Base-by-base conservation (phyloP, 2,888 invertebrate genomes). In the Melanophora roralis region DNA sequence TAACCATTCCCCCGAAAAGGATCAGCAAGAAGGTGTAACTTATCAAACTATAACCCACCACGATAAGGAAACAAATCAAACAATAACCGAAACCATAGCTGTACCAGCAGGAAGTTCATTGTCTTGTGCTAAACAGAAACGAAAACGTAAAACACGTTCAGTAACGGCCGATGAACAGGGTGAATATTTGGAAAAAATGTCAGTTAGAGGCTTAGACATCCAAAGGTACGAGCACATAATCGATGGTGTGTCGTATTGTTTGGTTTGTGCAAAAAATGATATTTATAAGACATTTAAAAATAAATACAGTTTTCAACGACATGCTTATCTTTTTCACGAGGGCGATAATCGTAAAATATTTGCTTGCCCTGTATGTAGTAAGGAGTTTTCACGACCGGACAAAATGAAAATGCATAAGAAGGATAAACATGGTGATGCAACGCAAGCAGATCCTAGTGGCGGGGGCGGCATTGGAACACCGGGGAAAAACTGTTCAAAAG, bases 331-430 rank as follows among this genome's bases (percentile, higher is more conserved):
- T 27, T 89, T 89, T 53, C 89, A 89, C 62, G 89, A 89, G 81
- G 89, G 89, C 4, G 88, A 86, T 40, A 89, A 89, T 78, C 89
- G 89, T 34, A 89, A 89, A 84, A 87, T 89, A 57, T 89, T 89
- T 64, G 89, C 89, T 9, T 89, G 89, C 72, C 89, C 89, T 65
- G 86, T 89, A 34, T 89, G 89, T 82, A 88, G 88, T 82, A 89
- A 89, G 78, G 89, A 89, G 81, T 89, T 89, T 82, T 89, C 89
- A 47, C 85, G 89, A 0, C 89, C 89, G 0, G 89, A 89, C 67
- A 89, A 89, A 82, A 89, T 89, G 89, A 89, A 89, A 82, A 88
- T 89, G 89, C 89, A 89, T 83, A 89, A 89, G 78, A 89, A 89
- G 82, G 89, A 89, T 60, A 89, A 89, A 65, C 89, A 89, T 65